phyloP scores from a whole-genome alignment of 2,888 invertebrate genomes.

The Nowickia ferox region DNA sequence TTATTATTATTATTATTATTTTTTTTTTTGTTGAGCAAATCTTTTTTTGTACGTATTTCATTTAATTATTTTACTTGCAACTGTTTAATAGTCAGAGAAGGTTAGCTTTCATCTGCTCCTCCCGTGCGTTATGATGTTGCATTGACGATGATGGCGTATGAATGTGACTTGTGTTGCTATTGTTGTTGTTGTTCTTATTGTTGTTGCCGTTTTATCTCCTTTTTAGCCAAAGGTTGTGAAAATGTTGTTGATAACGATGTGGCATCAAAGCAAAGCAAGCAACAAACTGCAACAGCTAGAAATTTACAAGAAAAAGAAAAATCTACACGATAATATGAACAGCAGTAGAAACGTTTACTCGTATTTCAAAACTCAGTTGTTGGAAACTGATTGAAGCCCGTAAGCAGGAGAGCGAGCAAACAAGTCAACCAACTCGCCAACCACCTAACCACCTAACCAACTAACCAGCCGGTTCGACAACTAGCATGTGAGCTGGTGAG shows the following conservation, averaged over 20 bases:
- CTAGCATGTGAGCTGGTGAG: too few species aligned
- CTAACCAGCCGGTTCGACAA: background rate
- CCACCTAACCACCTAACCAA: background rate
- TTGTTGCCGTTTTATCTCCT: conserved; percentile 55
- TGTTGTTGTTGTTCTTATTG: conserved; percentile 30
- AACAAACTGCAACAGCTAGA: conserved; percentile 31
- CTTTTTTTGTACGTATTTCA: conserved; percentile 22
- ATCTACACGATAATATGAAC: conserved; percentile 7
- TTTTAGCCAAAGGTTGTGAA: conserved; percentile 65
- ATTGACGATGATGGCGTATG: conserved; percentile 41
- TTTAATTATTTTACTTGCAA: conserved; percentile 57
- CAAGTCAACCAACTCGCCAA: background rate
- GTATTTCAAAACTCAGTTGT: conserved; percentile 40
- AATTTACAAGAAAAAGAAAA: conserved; percentile 36
- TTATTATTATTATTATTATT: too few species aligned
- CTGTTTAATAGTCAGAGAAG: conserved; percentile 49
- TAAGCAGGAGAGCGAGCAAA: conserved; percentile 25
- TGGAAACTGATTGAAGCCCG: conserved; percentile 22
- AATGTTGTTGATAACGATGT: conserved; percentile 25
- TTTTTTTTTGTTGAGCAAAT: too few species aligned
- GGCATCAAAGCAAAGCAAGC: conserved; percentile 33
- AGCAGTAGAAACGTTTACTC: conserved; percentile 45
- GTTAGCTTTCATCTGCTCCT: conserved; percentile 32
- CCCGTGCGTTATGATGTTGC: conserved; percentile 4
- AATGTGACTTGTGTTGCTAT: conserved; percentile 1